A percentile compares a stretch with the other conserved stretches of the same genome.
phyloP scores from a whole-genome alignment of 2,888 invertebrate species.

The Synanthedon vespiformis region DNA sequence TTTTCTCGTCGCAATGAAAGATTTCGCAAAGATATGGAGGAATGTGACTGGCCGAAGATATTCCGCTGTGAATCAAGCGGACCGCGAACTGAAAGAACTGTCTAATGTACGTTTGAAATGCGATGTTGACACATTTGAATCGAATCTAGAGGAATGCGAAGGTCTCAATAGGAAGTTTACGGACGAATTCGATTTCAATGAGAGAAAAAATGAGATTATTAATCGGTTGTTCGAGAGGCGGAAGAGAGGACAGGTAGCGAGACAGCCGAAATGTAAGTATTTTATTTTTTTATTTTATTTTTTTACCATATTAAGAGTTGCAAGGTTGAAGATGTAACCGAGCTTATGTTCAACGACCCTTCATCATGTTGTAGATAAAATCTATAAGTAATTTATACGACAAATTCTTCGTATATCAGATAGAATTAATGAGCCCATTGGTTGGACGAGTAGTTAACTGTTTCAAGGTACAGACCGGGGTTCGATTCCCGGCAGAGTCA shows the following conservation, averaged over 20 bases:
- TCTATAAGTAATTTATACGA: no score
- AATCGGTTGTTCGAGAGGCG: slow-evolving; percentile 48
- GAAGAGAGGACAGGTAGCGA: slow-evolving; percentile 33
- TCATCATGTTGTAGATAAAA: no score
- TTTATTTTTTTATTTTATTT: slow-evolving; percentile 4
- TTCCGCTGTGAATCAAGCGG: slow-evolving; percentile 59
- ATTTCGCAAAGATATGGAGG: slow-evolving; percentile 71
- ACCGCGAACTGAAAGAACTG: slow-evolving; percentile 42
- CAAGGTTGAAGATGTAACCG: no score
- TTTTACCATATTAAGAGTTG: no score
- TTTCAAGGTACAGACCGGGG: no score
- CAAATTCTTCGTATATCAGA: no score
- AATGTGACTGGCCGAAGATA: slow-evolving; percentile 65
- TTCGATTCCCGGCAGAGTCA: no score
- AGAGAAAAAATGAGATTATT: slow-evolving; percentile 47
- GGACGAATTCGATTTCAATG: slow-evolving; percentile 45
- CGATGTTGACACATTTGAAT: slow-evolving; percentile 42
- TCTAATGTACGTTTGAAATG: slow-evolving; percentile 36
- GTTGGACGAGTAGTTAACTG: no score
- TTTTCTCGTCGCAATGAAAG: slow-evolving; percentile 63
- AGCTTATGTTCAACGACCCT: no score
- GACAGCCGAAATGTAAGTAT: slow-evolving; percentile 57
- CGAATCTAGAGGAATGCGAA: slow-evolving; percentile 49
- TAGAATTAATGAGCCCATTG: no score
- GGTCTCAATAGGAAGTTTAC: slow-evolving; percentile 40